Percentiles rank a stretch among this genome's conserved stretches.
Evolutionary conservation across 2,888 invertebrate genomes (phyloP).

Genomic region (Chrysotoxum bicinctum): DNA sequence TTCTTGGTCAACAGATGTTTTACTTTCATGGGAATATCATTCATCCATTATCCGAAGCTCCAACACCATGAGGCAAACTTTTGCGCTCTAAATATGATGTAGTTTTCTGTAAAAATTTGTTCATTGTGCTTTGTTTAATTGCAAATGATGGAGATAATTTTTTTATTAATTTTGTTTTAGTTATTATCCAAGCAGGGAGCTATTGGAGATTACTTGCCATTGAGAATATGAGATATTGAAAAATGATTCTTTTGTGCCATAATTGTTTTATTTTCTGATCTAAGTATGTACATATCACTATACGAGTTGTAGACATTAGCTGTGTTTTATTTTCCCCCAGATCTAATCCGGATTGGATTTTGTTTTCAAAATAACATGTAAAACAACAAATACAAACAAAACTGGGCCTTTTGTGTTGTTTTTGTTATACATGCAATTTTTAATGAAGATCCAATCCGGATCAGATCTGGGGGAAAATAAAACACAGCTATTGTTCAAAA

Average conservation of each 20-base stretch:
- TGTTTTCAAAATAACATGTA: too few relatives aligned
- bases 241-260: background rate
- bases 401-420: too few relatives aligned
- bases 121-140: background rate
- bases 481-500: too few relatives aligned
- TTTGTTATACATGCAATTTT: too few relatives aligned
- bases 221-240: background rate
- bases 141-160: slow-evolving; percentile 40
- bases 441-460: too few relatives aligned
- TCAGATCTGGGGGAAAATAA: too few relatives aligned
- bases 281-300: too few relatives aligned
- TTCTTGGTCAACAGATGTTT: slow-evolving; percentile 63
- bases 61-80: slow-evolving; percentile 25
- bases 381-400: too few relatives aligned
- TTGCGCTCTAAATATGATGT: slow-evolving; percentile 16
- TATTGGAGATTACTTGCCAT: background rate
- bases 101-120: background rate
- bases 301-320: too few relatives aligned
- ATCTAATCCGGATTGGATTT: too few relatives aligned
- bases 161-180: slow-evolving; percentile 32
- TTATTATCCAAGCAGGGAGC: background rate
- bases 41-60: slow-evolving; percentile 23
- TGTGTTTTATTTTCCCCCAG: too few relatives aligned
- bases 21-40: slow-evolving; percentile 37
- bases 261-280: background rate